Conservation (phyloP, 2,797 vertebrate genomes). For the Corythornis leucogaster region DNA sequence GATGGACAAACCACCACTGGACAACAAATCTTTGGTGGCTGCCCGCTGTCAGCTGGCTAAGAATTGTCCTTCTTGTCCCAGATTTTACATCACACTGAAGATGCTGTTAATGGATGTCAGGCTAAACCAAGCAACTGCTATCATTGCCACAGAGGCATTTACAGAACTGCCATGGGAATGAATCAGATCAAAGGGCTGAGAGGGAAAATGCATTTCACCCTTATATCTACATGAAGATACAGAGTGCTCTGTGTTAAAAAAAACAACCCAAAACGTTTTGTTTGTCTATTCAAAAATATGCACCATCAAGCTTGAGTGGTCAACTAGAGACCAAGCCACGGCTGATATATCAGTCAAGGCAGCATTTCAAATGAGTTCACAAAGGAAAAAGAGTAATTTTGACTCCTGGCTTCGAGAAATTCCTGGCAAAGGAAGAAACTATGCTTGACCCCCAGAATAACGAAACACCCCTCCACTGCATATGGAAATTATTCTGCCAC, state of each 20-base stretch:
- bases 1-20: not conserved
- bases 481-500: conserved; percentile 68
- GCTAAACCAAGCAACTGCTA: not conserved
- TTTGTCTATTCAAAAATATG: conserved; percentile 17
- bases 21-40: not conserved
- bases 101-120: not conserved
- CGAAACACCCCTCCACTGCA: not conserved
- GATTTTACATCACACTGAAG: not conserved
- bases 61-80: not conserved
- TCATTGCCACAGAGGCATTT: not conserved
- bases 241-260: not conserved
- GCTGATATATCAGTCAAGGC: conserved; percentile 2
- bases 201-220: not conserved
- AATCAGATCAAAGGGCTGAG: not conserved
- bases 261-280: not conserved
- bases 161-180: not conserved
- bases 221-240: not conserved
- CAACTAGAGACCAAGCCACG: not conserved
- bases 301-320: not conserved
- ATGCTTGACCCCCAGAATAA: conserved; percentile 25
- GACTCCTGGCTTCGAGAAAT: conserved; percentile 39
- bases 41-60: not conserved
- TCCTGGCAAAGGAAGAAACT: conserved; percentile 47
- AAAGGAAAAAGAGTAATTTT: conserved; percentile 23
- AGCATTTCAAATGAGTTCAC: not conserved